These are phyloP conservation scores for Chymomyza costata DNA, from an alignment of 1,140 invertebrate genomes.

Conservation along the genomic window DNA sequence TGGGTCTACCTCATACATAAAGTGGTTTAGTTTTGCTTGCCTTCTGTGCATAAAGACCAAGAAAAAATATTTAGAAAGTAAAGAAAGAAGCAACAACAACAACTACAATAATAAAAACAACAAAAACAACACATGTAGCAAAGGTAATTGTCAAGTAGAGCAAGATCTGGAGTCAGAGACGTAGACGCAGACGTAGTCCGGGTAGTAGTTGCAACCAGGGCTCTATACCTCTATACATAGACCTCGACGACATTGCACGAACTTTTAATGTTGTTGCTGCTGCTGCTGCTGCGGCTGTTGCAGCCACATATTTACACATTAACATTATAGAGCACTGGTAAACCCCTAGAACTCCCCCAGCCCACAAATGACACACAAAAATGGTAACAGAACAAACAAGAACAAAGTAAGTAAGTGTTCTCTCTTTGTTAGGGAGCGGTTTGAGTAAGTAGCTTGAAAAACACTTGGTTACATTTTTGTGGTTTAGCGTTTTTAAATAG, in stretches of 20 bases:
- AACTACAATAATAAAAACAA: slow-evolving; percentile 19
- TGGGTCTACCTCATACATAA: slow-evolving; percentile 29
- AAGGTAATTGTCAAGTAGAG: slow-evolving; percentile 72
- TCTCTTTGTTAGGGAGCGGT: too few relatives aligned
- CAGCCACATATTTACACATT: slow-evolving; percentile 43
- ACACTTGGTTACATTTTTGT: slow-evolving; percentile 73
- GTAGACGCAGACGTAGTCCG: not conserved
- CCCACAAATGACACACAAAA: slow-evolving; percentile 63
- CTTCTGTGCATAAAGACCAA: slow-evolving; percentile 12
- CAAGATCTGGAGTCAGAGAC: slow-evolving; percentile 23
- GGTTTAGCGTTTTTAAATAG: slow-evolving; percentile 65
- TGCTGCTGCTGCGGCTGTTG: slow-evolving; percentile 25
- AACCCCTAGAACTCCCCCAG: too few relatives aligned
- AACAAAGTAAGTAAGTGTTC: not conserved
- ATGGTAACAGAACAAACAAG: slow-evolving; percentile 50
- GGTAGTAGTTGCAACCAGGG: too few relatives aligned
- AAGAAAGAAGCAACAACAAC: slow-evolving; percentile 51
- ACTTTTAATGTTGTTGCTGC: too few relatives aligned
- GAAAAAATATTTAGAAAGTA: slow-evolving; percentile 70
- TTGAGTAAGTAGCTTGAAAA: slow-evolving; percentile 27
- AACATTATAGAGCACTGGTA: too few relatives aligned
- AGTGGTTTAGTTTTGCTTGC: slow-evolving; percentile 51
- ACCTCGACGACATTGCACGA: too few relatives aligned
- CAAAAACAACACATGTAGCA: slow-evolving; percentile 56
- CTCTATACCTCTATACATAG: too few relatives aligned